These are phyloP conservation scores for Pterocles orientalis DNA, from an alignment of 2,113 vertebrate genomes.

Conservation along the genomic window DNA sequence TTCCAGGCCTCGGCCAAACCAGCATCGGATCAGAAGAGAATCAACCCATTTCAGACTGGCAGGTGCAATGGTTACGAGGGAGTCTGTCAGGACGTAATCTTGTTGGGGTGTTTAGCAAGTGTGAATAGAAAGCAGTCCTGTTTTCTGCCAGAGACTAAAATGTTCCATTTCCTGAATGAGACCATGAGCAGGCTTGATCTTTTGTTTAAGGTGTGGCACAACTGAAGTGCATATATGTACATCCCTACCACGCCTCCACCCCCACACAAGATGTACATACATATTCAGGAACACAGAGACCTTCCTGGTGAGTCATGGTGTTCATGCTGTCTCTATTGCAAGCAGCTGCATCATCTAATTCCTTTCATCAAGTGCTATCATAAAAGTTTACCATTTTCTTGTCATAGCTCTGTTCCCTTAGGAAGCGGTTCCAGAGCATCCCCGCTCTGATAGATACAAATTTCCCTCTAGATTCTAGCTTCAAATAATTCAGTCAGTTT, in stretches of 20 bases:
- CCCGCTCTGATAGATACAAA: not conserved
- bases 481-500: not conserved
- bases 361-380: not conserved
- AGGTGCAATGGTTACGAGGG: not conserved
- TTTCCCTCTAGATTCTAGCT: not conserved
- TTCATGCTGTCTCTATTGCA: not conserved
- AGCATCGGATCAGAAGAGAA: not conserved
- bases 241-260: not conserved
- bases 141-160: not conserved
- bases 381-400: not conserved
- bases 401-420: not conserved
- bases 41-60: not conserved
- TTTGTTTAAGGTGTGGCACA: not conserved
- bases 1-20: not conserved
- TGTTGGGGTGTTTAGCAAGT: not conserved
- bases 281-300: not conserved
- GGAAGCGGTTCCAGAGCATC: not conserved
- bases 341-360: constrained; percentile 11
- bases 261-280: not conserved
- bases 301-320: constrained; percentile 2
- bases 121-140: not conserved
- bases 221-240: not conserved
- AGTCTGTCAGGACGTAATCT: not conserved
- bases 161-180: not conserved
- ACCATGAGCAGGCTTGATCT: not conserved